Conservation (phyloP, 2,888 invertebrate genomes). For the Scaptomyza polygonia region DNA sequence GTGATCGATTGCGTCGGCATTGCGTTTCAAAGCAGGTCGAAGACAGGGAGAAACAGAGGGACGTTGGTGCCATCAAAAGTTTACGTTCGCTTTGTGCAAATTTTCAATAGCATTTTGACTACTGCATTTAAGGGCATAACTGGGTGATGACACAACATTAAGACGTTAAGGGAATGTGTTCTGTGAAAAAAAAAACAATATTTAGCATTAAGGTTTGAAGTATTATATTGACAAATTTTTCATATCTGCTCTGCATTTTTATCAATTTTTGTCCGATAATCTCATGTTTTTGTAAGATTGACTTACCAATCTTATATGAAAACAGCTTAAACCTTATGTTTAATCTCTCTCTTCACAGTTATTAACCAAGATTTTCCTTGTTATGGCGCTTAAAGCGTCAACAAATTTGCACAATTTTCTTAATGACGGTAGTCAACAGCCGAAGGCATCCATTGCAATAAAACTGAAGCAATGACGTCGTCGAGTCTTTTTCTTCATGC, state of each 20-base stretch:
- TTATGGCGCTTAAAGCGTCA: conserved; percentile 18
- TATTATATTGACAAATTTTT: too few species aligned
- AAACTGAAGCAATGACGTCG: conserved; percentile 18
- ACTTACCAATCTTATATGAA: too few species aligned
- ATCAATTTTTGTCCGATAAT: too few species aligned
- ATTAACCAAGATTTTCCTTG: conserved; percentile 39
- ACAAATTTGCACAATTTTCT: conserved; percentile 55
- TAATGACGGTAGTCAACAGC: conserved; percentile 56
- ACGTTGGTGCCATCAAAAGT: conserved; percentile 29
- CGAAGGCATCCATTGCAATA: conserved; percentile 26
- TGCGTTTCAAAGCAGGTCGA: conserved; percentile 29
- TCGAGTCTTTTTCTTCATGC: conserved; percentile 15
- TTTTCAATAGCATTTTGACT: conserved; percentile 37
- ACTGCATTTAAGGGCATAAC: conserved; percentile 25
- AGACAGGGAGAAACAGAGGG: background rate
- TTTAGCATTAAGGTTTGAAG: too few species aligned
- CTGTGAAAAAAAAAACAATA: too few species aligned
- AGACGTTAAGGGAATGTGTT: background rate
- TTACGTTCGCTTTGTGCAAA: conserved; percentile 37
- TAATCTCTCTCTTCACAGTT: too few species aligned
- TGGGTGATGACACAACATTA: conserved; percentile 6
- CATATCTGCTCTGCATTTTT: too few species aligned
- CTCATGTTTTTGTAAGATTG: too few species aligned
- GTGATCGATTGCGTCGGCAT: conserved; percentile 64
- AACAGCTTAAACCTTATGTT: too few species aligned